Conservation (phyloP, 2,888 invertebrate species). For the Cryptus armator region DNA sequence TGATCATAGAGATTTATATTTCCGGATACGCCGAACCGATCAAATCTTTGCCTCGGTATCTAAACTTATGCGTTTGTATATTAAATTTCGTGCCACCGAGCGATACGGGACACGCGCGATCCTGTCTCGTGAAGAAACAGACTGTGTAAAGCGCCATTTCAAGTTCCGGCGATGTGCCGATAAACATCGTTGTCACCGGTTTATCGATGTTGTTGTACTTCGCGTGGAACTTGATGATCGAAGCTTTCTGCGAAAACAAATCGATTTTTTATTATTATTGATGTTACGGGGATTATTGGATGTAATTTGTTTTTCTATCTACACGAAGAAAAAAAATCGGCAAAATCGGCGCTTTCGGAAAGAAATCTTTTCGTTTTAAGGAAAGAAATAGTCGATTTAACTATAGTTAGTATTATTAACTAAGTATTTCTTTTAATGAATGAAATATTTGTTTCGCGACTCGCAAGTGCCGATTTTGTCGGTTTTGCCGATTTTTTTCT, state of each 20-base stretch:
- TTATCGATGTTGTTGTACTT: conserved; percentile 90
- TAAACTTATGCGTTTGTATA: conserved; percentile 91
- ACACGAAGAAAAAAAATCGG: too few species aligned
- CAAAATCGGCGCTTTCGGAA: too few species aligned
- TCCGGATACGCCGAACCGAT: conserved; percentile 94
- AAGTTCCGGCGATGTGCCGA: conserved; percentile 96
- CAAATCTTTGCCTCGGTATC: conserved; percentile 91
- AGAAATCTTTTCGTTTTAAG: too few species aligned
- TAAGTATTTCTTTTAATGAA: too few species aligned
- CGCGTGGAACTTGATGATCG: conserved; percentile 90
- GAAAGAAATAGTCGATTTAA: too few species aligned
- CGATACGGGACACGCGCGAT: conserved; percentile 91
- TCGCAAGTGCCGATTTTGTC: too few species aligned
- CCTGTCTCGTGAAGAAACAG: conserved; percentile 92
- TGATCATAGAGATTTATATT: conserved; percentile 86
- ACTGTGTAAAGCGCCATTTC: conserved; percentile 96
- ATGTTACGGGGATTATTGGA: too few species aligned
- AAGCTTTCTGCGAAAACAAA: conserved; percentile 90
- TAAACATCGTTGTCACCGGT: conserved; percentile 92
- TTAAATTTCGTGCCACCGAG: conserved; percentile 90
- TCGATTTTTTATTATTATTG: conserved; percentile 3
- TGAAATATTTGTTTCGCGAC: too few species aligned
- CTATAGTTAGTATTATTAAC: too few species aligned
- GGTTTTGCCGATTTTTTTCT: background rate
- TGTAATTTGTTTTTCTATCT: background rate